These are phyloP conservation scores for Metridium senile DNA, from an alignment of 92 coral and sea anemone species.

Conservation along the genomic window DNA sequence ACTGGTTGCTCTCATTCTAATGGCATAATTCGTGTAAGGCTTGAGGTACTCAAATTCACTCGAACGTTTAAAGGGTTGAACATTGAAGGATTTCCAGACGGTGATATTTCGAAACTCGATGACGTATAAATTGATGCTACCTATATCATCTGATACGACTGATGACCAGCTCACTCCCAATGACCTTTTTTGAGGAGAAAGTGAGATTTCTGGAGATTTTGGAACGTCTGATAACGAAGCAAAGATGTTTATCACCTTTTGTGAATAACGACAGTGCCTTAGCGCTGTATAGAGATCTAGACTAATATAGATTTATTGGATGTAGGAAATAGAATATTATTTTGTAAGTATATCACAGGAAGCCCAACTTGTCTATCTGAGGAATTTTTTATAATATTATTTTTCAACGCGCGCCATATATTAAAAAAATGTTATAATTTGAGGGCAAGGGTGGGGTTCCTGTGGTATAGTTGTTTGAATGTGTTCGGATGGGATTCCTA, in stretches of 20 bases:
- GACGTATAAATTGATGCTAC: background rate
- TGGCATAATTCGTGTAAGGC: slow-evolving; percentile 29
- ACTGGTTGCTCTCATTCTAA: slow-evolving; percentile 27
- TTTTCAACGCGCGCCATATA: too few species aligned
- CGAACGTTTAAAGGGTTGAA: background rate
- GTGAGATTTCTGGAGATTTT: background rate
- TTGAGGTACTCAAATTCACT: slow-evolving; percentile 2
- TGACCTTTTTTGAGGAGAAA: background rate
- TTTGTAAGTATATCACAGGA: too few species aligned
- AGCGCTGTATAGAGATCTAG: too few species aligned
- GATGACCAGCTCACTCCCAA: background rate
- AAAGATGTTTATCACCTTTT: background rate
- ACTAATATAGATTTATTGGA: background rate
- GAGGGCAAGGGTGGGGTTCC: too few species aligned
- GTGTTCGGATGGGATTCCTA: too few species aligned
- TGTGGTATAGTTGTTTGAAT: too few species aligned
- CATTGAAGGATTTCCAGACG: background rate
- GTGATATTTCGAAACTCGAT: background rate
- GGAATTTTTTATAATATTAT: too few species aligned
- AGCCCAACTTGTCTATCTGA: too few species aligned
- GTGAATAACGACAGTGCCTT: background rate
- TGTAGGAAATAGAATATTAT: background rate
- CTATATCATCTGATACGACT: background rate
- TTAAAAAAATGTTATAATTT: too few species aligned
- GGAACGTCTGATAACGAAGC: slow-evolving; percentile 16